Conservation (phyloP, 2,113 vertebrate species). For the Poecilia latipinna region DNA sequence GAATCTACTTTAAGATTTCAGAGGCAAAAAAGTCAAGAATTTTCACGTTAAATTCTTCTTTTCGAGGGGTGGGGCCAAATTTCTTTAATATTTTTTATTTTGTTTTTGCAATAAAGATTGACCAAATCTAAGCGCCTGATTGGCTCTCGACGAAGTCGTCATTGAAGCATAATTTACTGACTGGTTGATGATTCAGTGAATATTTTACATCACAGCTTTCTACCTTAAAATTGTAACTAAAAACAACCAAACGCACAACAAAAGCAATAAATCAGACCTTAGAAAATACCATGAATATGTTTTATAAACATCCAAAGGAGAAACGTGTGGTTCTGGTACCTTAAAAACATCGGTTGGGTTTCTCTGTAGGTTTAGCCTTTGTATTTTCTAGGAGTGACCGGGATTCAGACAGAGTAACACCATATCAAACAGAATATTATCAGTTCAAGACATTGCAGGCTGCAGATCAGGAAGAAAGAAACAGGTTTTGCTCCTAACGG, state of each 20-base stretch:
- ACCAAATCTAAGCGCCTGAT: slow-evolving; percentile 4
- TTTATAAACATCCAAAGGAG: slow-evolving; percentile 14
- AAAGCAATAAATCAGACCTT: not conserved
- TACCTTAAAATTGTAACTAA: slow-evolving; percentile 6
- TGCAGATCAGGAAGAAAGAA: slow-evolving; percentile 14
- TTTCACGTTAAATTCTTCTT: no score
- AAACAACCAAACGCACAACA: slow-evolving; percentile 30
- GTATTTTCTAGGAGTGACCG: slow-evolving; percentile 11
- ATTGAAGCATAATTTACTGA: slow-evolving; percentile 15
- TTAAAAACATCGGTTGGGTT: slow-evolving; percentile 23
- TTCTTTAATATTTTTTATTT: not conserved
- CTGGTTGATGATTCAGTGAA: slow-evolving; percentile 14
- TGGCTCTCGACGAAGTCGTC: slow-evolving; percentile 41
- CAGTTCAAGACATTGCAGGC: slow-evolving; percentile 47
- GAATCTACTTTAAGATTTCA: no score
- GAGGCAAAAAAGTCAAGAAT: no score
- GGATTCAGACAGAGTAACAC: slow-evolving; percentile 17
- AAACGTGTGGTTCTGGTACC: slow-evolving; percentile 21
- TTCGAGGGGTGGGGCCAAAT: not conserved
- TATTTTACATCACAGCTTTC: slow-evolving; percentile 16
- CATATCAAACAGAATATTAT: slow-evolving; percentile 42
- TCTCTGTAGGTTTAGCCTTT: not conserved
- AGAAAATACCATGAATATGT: not conserved
- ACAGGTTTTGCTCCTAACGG: slow-evolving; percentile 16
- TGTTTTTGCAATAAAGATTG: not conserved